Percentiles rank a stretch among this genome's conserved stretches.
Evolutionary conservation across 2,797 vertebrate genomes (phyloP).

Genomic region (Pteropus rufus): DNA sequence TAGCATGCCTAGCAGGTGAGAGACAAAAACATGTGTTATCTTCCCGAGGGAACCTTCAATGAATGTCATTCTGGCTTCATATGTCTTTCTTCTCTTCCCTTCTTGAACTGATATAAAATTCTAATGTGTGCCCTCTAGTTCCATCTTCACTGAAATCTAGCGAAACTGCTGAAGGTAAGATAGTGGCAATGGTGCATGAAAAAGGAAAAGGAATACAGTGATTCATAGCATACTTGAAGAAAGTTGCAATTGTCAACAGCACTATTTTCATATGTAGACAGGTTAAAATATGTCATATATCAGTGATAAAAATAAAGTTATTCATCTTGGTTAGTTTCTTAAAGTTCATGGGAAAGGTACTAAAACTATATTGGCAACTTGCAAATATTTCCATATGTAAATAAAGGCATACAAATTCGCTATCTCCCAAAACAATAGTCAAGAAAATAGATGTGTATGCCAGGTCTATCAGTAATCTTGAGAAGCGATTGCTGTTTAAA

Average conservation of each 20-base stretch:
- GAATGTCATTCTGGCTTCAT: constrained; percentile 91
- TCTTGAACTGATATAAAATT: constrained; percentile 95
- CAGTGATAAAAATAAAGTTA: constrained; percentile 83
- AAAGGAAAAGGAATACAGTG: constrained; percentile 83
- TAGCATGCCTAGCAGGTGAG: constrained; percentile 97
- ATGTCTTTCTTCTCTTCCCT: constrained; percentile 87
- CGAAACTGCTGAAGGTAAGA: constrained; percentile 90
- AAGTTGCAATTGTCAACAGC: constrained; percentile 86
- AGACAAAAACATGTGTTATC: constrained; percentile 93
- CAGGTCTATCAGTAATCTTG: constrained; percentile 32
- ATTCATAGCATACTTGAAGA: constrained; percentile 85
- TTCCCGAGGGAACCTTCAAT: constrained; percentile 88
- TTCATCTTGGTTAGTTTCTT: constrained; percentile 81
- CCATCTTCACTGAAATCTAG: constrained; percentile 91
- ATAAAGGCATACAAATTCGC: constrained; percentile 59
- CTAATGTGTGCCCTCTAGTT: constrained; percentile 94
- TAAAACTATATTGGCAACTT: constrained; percentile 69
- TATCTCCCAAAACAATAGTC: constrained; percentile 50
- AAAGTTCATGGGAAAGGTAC: constrained; percentile 75
- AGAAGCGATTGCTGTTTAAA: constrained; percentile 47
- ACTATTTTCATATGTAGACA: constrained; percentile 82
- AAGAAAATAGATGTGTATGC: background rate
- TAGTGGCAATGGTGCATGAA: constrained; percentile 90
- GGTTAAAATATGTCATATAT: constrained; percentile 84
- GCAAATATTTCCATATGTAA: constrained; percentile 69